These are phyloP conservation scores for Potorous gilbertii DNA, from an alignment of 2,797 vertebrate genomes.

Conservation along the genomic window DNA sequence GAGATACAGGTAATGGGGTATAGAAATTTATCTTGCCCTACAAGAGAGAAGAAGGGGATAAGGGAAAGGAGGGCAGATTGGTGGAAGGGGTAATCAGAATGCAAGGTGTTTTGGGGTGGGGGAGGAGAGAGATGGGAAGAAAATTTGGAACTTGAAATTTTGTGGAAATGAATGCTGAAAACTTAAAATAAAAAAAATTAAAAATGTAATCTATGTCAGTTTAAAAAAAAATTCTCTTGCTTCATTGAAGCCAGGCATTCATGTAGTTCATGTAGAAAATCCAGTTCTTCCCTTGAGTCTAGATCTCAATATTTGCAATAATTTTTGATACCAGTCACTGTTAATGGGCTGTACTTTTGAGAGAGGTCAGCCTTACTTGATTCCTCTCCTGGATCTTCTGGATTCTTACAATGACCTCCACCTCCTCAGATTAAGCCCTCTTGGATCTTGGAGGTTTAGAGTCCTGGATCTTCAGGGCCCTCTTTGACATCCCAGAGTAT, in stretches of 20 bases:
- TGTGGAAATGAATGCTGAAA: too few relatives aligned
- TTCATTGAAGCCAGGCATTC: neutral
- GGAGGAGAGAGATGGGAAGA: too few relatives aligned
- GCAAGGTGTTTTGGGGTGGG: too few relatives aligned
- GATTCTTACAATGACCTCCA: neutral
- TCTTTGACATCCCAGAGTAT: neutral
- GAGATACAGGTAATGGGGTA: too few relatives aligned
- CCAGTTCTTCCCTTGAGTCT: neutral
- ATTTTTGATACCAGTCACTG: neutral
- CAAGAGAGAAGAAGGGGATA: too few relatives aligned
- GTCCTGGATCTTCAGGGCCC: neutral
- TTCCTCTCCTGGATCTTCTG: neutral
- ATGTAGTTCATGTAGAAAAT: neutral
- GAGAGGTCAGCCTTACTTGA: neutral
- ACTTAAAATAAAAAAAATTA: too few relatives aligned
- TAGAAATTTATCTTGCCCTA: too few relatives aligned
- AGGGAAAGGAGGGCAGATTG: too few relatives aligned
- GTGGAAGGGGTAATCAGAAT: too few relatives aligned
- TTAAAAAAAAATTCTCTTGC: neutral
- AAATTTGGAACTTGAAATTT: too few relatives aligned
- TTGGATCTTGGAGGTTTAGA: neutral
- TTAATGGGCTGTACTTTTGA: neutral
- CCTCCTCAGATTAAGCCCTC: neutral
- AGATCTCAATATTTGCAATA: neutral
- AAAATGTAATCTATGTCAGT: too few relatives aligned